Evolutionary conservation across 2,797 vertebrate species (phyloP).

Genomic region (Muscicapa comitata): DNA sequence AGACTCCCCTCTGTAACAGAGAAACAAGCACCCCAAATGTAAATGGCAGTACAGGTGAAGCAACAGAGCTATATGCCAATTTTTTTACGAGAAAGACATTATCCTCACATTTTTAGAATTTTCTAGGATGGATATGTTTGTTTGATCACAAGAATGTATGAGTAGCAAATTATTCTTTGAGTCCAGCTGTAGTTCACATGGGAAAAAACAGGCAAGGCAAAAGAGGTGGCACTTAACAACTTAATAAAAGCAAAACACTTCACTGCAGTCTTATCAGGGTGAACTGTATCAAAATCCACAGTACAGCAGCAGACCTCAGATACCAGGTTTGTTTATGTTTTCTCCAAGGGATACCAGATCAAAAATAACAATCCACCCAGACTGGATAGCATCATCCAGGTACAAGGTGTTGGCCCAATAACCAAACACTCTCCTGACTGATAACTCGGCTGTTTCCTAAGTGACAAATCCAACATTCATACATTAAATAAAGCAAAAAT

Average conservation of each 20-base stretch:
- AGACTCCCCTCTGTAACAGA: constrained; percentile 89
- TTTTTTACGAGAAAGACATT: not conserved
- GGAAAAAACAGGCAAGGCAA: not conserved
- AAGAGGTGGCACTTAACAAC: not conserved
- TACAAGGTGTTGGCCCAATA: not conserved
- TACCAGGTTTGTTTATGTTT: constrained; percentile 34
- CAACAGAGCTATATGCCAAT: not conserved
- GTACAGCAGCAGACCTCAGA: not conserved
- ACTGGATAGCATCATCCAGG: not conserved
- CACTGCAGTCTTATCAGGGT: not conserved
- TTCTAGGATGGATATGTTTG: not conserved
- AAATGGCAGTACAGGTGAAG: not conserved
- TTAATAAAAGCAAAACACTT: not conserved
- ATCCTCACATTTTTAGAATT: not conserved
- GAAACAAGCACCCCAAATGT: not conserved
- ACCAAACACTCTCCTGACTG: not conserved
- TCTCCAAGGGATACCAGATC: constrained; percentile 47
- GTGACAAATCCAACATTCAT: not conserved
- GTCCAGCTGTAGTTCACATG: not conserved
- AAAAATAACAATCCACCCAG: not conserved
- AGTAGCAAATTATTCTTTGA: not conserved
- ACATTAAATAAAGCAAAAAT: not conserved
- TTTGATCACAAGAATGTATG: not conserved
- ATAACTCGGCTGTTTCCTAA: not conserved
- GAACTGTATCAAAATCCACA: not conserved